Evolutionary conservation across 1,140 invertebrate species (phyloP).

Genomic region (Atta texana): DNA sequence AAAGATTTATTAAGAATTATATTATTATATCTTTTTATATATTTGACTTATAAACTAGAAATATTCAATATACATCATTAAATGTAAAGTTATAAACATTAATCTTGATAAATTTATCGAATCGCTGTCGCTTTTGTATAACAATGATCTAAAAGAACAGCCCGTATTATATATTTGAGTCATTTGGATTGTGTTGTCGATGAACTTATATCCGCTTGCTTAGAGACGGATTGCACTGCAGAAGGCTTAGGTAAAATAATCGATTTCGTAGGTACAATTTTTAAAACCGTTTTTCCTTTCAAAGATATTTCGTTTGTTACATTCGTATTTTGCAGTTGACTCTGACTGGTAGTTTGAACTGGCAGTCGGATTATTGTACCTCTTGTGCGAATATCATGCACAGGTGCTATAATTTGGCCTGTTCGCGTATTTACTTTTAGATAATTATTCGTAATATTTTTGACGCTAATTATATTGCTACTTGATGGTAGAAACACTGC

Average conservation of each 20-base stretch:
- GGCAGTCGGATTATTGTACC: slow-evolving; percentile 42
- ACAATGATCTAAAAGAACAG: slow-evolving; percentile 54
- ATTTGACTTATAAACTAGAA: slow-evolving; percentile 52
- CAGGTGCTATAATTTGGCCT: neutral
- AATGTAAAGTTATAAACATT: slow-evolving; percentile 16
- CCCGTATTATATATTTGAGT: slow-evolving; percentile 9
- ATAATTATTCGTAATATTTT: slow-evolving; percentile 74
- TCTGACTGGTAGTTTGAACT: slow-evolving; percentile 19
- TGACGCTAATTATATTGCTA: slow-evolving; percentile 61
- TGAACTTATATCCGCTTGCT: neutral
- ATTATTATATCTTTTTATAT: slow-evolving; percentile 45
- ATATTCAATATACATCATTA: slow-evolving; percentile 4
- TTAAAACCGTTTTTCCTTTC: slow-evolving; percentile 6
- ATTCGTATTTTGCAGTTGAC: neutral
- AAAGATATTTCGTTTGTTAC: neutral
- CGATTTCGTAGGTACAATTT: slow-evolving; percentile 4
- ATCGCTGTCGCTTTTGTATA: neutral
- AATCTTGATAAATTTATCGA: neutral
- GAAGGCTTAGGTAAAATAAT: neutral
- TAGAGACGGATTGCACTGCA: neutral
- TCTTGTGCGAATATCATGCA: neutral
- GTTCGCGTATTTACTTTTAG: slow-evolving; percentile 52
- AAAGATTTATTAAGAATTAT: slow-evolving; percentile 64
- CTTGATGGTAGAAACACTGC: slow-evolving; percentile 45
- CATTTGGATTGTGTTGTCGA: slow-evolving; percentile 43